Evolutionary conservation across 2,888 invertebrate species (phyloP).

Genomic region (Volucella inanis): DNA sequence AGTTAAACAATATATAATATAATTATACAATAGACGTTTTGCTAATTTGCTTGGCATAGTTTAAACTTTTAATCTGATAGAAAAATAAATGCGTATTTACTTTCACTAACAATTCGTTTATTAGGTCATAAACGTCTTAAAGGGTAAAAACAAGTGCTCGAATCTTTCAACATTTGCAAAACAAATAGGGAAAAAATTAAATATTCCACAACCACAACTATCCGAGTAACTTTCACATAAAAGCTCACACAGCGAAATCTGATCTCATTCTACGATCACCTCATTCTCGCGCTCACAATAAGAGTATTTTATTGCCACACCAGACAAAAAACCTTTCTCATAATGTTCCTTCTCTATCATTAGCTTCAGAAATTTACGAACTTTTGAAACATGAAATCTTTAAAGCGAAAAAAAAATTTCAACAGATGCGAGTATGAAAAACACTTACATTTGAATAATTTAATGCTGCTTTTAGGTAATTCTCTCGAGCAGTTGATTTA

Average conservation of each 20-base stretch:
- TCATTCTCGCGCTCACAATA: conserved; percentile 8
- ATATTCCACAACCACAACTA: background rate
- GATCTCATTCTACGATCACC: conserved; percentile 32
- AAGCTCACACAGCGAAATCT: conserved; percentile 34
- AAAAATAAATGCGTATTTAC: too few species aligned
- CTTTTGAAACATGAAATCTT: conserved; percentile 34
- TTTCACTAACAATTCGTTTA: too few species aligned
- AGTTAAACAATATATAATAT: too few species aligned
- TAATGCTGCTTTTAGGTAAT: conserved; percentile 90
- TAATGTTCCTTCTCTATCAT: conserved; percentile 1
- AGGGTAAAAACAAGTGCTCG: too few species aligned
- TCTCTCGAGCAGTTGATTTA: conserved; percentile 87
- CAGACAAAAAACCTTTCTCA: conserved; percentile 7
- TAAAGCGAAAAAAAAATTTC: conserved; percentile 9
- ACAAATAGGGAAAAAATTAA: conserved; percentile 18
- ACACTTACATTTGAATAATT: conserved; percentile 80
- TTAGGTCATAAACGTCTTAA: too few species aligned
- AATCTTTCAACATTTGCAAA: background rate
- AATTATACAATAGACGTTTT: too few species aligned
- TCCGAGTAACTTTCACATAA: conserved; percentile 39
- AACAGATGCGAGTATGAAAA: background rate
- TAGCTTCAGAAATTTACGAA: conserved; percentile 8
- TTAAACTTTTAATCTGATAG: too few species aligned
- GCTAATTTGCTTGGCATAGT: too few species aligned
- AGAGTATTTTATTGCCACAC: conserved; percentile 6